Evolutionary conservation across 2,113 vertebrate species (phyloP).

Genomic region (Chaetops frenatus): DNA sequence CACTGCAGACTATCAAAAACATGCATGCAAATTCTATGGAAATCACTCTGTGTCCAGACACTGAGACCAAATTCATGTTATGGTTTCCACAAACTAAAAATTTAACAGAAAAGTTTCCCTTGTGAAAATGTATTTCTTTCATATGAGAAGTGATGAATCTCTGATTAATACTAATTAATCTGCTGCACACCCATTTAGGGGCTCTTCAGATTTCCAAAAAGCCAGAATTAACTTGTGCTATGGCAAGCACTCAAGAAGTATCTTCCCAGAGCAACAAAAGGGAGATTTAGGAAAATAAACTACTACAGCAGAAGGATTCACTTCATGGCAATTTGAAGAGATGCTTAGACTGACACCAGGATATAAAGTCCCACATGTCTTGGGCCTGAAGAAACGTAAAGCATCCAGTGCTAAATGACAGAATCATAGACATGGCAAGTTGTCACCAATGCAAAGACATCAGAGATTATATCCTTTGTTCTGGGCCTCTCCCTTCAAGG

Average conservation of each 20-base stretch:
- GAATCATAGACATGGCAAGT: not conserved
- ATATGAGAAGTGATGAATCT: not conserved
- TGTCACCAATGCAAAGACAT: accelerated
- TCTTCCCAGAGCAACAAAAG: not conserved
- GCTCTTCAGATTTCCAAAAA: not conserved
- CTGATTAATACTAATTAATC: not conserved
- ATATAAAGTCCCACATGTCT: accelerated
- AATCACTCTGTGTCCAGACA: not conserved
- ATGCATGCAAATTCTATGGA: not conserved
- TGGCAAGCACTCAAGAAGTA: not conserved
- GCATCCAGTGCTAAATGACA: not conserved
- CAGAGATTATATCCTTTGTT: not conserved
- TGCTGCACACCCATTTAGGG: not conserved
- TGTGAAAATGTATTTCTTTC: not conserved
- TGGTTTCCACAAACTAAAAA: not conserved
- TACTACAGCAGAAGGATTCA: not conserved
- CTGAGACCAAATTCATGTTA: not conserved
- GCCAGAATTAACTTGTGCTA: not conserved
- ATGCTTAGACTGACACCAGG: not conserved
- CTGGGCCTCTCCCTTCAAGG: not conserved
- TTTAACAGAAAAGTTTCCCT: not conserved
- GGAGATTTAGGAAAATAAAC: not conserved
- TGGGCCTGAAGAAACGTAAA: not conserved
- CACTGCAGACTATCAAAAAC: not conserved
- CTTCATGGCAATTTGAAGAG: not conserved